A percentile compares a stretch with the other conserved stretches of the same genome.
These are phyloP conservation scores for Xenopus laevis DNA, from an alignment of 2,113 vertebrate genomes.

Conservation along the genomic window DNA sequence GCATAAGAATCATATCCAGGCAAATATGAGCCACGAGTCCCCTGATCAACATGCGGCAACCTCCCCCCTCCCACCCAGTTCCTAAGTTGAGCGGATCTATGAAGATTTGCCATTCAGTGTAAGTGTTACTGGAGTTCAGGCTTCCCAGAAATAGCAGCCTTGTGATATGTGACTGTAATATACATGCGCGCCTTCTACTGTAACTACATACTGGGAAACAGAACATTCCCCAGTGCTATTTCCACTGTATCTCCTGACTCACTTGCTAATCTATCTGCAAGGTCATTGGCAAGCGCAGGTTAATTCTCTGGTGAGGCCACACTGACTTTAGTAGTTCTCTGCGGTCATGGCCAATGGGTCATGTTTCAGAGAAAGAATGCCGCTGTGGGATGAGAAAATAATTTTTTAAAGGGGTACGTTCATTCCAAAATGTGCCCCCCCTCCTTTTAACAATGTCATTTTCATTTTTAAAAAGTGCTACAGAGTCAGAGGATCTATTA, in stretches of 20 bases:
- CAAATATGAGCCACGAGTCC: too few species aligned
- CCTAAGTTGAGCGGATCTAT: too few species aligned
- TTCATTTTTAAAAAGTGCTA: too few species aligned
- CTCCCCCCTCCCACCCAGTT: too few species aligned
- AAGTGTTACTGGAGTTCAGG: too few species aligned
- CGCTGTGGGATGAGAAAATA: neutral
- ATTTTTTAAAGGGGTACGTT: neutral
- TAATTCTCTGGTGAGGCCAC: neutral
- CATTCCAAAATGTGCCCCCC: too few species aligned
- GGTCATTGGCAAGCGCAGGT: neutral
- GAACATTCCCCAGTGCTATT: neutral
- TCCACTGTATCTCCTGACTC: constrained; percentile 21
- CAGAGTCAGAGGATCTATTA: too few species aligned
- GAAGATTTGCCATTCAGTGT: neutral
- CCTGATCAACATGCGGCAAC: too few species aligned
- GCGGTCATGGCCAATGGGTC: neutral
- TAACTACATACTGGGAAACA: neutral
- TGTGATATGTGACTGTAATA: constrained; percentile 29
- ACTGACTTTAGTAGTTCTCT: neutral
- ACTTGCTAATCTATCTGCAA: neutral
- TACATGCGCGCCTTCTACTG: neutral
- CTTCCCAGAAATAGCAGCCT: constrained; percentile 29
- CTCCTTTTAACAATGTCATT: too few species aligned
- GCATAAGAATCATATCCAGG: too few species aligned
- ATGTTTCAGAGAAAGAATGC: neutral